Percentiles rank a stretch among this genome's conserved stretches.
These are phyloP conservation scores for Hyphantria cunea DNA, from an alignment of 1,140 invertebrate species.

Conservation along the genomic window DNA sequence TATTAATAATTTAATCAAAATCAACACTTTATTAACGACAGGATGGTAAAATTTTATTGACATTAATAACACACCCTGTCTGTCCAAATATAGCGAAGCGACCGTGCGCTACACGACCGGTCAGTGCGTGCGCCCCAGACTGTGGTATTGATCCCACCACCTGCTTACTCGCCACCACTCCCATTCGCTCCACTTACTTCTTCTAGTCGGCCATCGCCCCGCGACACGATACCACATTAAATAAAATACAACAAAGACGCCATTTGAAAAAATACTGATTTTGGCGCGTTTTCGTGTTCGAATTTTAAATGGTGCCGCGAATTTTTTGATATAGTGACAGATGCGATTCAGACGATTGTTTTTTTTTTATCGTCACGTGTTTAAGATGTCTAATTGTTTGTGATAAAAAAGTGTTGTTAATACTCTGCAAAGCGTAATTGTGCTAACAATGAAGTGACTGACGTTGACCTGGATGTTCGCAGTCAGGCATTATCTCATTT, in stretches of 20 bases:
- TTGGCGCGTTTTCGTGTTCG: constrained; percentile 24
- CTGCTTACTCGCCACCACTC: constrained; percentile 62
- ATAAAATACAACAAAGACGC: constrained; percentile 38
- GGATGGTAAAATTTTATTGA: not conserved
- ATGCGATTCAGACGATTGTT: constrained; percentile 27
- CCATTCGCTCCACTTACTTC: constrained; percentile 55
- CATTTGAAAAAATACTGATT: constrained; percentile 41
- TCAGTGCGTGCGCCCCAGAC: constrained; percentile 75
- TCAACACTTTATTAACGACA: not conserved
- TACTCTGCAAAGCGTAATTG: constrained; percentile 15
- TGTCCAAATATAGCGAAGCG: constrained; percentile 58
- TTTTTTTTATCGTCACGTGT: constrained; percentile 32
- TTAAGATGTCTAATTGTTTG: constrained; percentile 19
- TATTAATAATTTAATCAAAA: not conserved
- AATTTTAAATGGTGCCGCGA: constrained; percentile 16
- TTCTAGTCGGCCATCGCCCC: constrained; percentile 71
- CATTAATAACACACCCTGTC: constrained; percentile 24
- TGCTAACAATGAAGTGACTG: constrained; percentile 50
- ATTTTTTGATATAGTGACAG: constrained; percentile 4
- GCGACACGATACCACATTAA: constrained; percentile 60
- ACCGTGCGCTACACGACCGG: constrained; percentile 50
- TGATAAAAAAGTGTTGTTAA: constrained; percentile 32
- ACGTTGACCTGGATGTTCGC: constrained; percentile 49
- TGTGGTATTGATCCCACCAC: constrained; percentile 76
- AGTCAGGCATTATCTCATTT: constrained; percentile 59